A percentile compares a stretch with the other conserved stretches of the same genome.
phyloP scores from a whole-genome alignment of 2,113 vertebrate species.

The Syrrhaptes paradoxus region DNA sequence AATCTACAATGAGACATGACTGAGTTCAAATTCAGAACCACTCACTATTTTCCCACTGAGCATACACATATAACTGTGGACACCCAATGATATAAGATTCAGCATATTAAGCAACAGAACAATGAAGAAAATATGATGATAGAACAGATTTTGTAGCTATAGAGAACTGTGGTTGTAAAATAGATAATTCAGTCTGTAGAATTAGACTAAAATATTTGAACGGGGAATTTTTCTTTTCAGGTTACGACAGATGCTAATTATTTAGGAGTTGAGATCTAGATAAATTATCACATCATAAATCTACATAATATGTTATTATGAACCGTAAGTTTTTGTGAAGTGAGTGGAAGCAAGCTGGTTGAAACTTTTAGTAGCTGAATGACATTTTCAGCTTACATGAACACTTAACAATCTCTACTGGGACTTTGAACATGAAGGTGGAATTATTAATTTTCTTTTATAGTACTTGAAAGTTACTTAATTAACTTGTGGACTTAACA shows the following conservation, averaged over 20 bases:
- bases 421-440: constrained; percentile 2
- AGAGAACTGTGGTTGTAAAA: background rate
- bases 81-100: background rate
- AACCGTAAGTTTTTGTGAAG: background rate
- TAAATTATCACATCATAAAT: background rate
- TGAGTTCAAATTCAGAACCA: background rate
- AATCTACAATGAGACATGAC: background rate
- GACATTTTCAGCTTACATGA: background rate
- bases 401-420: background rate
- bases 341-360: background rate
- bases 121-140: background rate
- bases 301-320: background rate
- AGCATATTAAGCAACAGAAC: background rate
- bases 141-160: background rate
- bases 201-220: background rate
- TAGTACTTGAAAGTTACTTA: constrained; percentile 4
- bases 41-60: background rate
- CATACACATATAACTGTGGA: background rate
- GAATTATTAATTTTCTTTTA: constrained; percentile 42
- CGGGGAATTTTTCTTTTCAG: background rate
- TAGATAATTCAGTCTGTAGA: background rate
- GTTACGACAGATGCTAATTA: background rate
- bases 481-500: constrained; percentile 17
- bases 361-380: constrained; percentile 8
- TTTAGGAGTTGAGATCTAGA: background rate